Base-by-base conservation (phyloP, 2,113 vertebrate genomes). In the Herpetotheres cachinnans region DNA sequence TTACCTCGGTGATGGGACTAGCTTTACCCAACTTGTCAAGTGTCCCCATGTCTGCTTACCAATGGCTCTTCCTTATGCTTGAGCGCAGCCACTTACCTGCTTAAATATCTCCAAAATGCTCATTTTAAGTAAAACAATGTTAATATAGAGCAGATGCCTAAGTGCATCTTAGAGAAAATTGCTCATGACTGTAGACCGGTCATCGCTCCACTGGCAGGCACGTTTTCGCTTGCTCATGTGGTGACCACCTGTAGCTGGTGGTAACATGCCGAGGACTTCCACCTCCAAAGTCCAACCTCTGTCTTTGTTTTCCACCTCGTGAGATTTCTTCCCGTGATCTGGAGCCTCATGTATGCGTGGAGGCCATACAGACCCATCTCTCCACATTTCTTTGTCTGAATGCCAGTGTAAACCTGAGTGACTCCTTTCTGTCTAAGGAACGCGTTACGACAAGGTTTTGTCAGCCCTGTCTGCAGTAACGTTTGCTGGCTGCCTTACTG, bases 71-170 rank as follows among this genome's bases (percentile, higher is more conserved):
- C 74, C n/a, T 74, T n/a, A n/a, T 30, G 62, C 21, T 54, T 86
- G 58, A 47, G n/a, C 44, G 52, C 69, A 79, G 46, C 44, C 46
- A 47, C 26, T 95, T 86, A 89, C 72, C 92, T 95, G 73, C 49
- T 76, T 66, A 66, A 91, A 78, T 38, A 25, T 52, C 73, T 92
- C 77, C 79, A 77, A 92, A 83, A 84, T 36, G 40, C 34, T 87
- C 38, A 26, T 96, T 96, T 84, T 38, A 34, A 65, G 34, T 46
- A 15, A 83, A 96, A 32, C 21, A 81, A 71, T 11, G 38, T 47
- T 96, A 91, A 97, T 93, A 15, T 7, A 42, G 90, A 96, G 82
- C 95, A 96, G 92, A 91, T 93, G 93, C 54, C 40, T 73, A 8
- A 88, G 74, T 83, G 87, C 63, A 95, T 91, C 74, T 79, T 19